phyloP scores from a whole-genome alignment of 1,140 invertebrate genomes.

The Antheraea mylitta region DNA sequence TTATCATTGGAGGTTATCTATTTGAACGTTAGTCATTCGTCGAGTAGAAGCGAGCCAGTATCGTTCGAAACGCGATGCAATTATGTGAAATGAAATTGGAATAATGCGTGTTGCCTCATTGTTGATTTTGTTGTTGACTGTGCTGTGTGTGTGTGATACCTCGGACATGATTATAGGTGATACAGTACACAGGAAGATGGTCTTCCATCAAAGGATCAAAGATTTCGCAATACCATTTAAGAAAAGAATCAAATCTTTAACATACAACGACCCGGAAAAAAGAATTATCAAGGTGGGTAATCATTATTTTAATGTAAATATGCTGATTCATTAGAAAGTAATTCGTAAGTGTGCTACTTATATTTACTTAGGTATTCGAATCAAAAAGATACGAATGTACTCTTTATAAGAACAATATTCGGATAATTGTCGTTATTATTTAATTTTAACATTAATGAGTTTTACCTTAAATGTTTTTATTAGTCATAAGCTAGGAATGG shows the following conservation, averaged over 20 bases:
- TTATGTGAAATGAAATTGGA: slow-evolving; percentile 43
- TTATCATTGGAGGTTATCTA: slow-evolving; percentile 11
- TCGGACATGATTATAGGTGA: slow-evolving; percentile 70
- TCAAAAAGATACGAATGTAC: too few species aligned
- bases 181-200: slow-evolving; percentile 71
- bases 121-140: slow-evolving; percentile 38
- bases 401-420: too few species aligned
- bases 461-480: too few species aligned
- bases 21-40: slow-evolving; percentile 24
- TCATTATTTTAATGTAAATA: not conserved
- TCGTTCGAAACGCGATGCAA: slow-evolving; percentile 26
- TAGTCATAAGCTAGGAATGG: too few species aligned
- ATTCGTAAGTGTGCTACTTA: too few species aligned
- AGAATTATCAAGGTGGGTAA: slow-evolving; percentile 63
- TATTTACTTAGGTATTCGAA: too few species aligned
- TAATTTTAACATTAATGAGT: too few species aligned
- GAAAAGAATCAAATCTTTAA: slow-evolving; percentile 61
- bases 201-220: slow-evolving; percentile 71
- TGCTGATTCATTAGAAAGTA: too few species aligned
- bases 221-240: slow-evolving; percentile 73
- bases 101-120: slow-evolving; percentile 49
- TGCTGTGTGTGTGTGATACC: slow-evolving; percentile 46
- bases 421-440: too few species aligned
- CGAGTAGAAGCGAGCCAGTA: slow-evolving; percentile 35
- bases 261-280: slow-evolving; percentile 66